phyloP scores from a whole-genome alignment of 2,113 vertebrate species.

The Odocoileus virginianus region DNA sequence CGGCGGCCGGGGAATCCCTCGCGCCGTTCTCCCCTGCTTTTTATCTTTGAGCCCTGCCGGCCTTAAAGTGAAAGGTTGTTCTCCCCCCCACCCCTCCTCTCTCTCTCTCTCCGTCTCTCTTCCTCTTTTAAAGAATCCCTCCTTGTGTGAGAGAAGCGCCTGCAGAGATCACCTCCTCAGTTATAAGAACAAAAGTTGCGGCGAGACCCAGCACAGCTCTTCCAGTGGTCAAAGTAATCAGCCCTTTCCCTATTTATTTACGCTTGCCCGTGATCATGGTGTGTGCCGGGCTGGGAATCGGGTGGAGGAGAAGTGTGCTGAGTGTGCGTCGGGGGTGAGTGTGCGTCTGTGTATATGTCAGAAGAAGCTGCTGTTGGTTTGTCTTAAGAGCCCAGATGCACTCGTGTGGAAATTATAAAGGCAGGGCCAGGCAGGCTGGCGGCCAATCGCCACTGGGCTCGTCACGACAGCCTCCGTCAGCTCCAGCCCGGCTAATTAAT shows the following conservation, averaged over 20 bases:
- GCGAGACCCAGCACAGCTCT: slow-evolving; percentile 76
- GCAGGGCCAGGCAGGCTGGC: slow-evolving; percentile 91
- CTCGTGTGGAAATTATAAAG: slow-evolving; percentile 94
- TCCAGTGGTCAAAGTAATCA: slow-evolving; percentile 81
- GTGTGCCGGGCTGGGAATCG: slow-evolving; percentile 77
- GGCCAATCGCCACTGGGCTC: slow-evolving; percentile 93
- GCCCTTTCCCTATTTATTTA: slow-evolving; percentile 80
- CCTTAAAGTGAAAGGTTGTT: slow-evolving; percentile 55
- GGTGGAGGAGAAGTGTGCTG: slow-evolving; percentile 79
- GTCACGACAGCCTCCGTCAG: slow-evolving; percentile 89
- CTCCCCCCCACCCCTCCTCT: slow-evolving; percentile 39
- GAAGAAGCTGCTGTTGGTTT: slow-evolving; percentile 88
- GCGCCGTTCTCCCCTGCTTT: slow-evolving; percentile 74
- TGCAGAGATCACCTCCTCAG: slow-evolving; percentile 78
- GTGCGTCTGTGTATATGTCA: slow-evolving; percentile 82
- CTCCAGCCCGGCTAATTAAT: slow-evolving; percentile 92
- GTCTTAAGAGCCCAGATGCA: slow-evolving; percentile 91
- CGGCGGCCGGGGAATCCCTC: slow-evolving; percentile 64
- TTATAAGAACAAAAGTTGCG: slow-evolving; percentile 79
- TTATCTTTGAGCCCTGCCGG: slow-evolving; percentile 68
- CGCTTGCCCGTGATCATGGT: slow-evolving; percentile 78
- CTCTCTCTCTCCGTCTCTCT: not conserved
- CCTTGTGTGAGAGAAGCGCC: slow-evolving; percentile 57
- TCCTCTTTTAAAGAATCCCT: slow-evolving; percentile 71
- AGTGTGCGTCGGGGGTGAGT: slow-evolving; percentile 77